Percentiles rank a stretch among this genome's conserved stretches.
Conservation (phyloP, 2,797 vertebrate species). For the Amblyopsis hoosieri region DNA sequence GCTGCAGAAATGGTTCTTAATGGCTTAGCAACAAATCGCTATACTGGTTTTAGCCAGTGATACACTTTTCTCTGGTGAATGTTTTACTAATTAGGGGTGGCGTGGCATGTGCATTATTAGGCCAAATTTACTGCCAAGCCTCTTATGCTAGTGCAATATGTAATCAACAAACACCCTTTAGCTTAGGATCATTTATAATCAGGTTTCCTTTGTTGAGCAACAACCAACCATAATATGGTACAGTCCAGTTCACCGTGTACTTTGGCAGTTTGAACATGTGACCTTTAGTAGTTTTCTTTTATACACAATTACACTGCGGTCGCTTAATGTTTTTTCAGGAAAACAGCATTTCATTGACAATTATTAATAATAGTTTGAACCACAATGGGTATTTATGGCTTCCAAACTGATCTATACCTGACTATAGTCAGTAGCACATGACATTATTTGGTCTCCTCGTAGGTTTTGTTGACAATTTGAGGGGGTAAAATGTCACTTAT, state of each 20-base stretch:
- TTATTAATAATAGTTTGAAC: no score
- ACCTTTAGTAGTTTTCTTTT: no score
- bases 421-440: no score
- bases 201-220: slow-evolving; percentile 9
- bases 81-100: slow-evolving; percentile 1
- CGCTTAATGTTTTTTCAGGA: no score
- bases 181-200: neutral
- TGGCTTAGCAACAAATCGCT: slow-evolving; percentile 16
- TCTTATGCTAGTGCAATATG: slow-evolving; percentile 2
- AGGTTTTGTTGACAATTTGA: no score
- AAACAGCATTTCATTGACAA: no score
- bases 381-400: no score
- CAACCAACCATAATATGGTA: neutral
- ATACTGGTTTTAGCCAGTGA: slow-evolving; percentile 19
- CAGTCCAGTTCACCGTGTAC: neutral
- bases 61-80: slow-evolving; percentile 10
- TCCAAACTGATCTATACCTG: no score
- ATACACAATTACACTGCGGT: no score
- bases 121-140: slow-evolving; percentile 2
- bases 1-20: slow-evolving; percentile 15
- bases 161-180: neutral
- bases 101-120: neutral
- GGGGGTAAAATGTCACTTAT: no score
- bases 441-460: no score
- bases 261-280: neutral